Evolutionary conservation across 1,140 invertebrate genomes (phyloP), one percentile per base, ranked within the genome.

Genomic region (Delia radicum): DNA sequence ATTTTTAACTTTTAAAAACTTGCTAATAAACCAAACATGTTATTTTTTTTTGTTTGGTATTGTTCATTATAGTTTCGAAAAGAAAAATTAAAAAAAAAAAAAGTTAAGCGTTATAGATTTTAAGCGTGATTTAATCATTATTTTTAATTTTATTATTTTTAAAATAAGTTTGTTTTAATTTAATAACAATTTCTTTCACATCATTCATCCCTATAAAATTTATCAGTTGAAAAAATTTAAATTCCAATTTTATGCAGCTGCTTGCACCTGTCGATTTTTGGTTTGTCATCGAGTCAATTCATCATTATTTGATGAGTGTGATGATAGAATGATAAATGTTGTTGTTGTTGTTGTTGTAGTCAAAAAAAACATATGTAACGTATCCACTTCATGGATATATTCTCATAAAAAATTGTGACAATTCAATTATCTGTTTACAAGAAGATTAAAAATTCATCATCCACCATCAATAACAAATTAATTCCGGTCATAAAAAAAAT

Each of bases 391-490:
- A 55, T 21, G 4, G 3, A 55, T 15, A 21, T 12, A 33, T 33
- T 37, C 33, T 21, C 21, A 42, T 15, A 42, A 42, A 8, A 42
- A 15, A 42, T 55, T 55, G 48, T 55, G 18, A 69, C 65, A 33
- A 69, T 69, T 21, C 65, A 69, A 69, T 69, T 69, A 69, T 10
- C 65, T 69, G 31, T 69, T 69, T 69, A 69, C 65, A 69, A 31
- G 29, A 18, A 15, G 29, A 69, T 69, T 37, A 69, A 69, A 31
- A 37, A 69, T 69, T 69, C 65, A 69, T 69, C n/a, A 24, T 55
- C 29, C 29, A 69, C 65, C 65, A 69, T 69, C 65, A 69, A 69
- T 69, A 69, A 69, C 65, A 69, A 69, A 69, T 69, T 69, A 69
- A 69, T 69, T 69, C 65, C 65, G 65, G 65, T 18, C 18, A 55